Evolutionary conservation across 2,797 vertebrate genomes (phyloP).

Genomic region (Crenuchus spilurus): DNA sequence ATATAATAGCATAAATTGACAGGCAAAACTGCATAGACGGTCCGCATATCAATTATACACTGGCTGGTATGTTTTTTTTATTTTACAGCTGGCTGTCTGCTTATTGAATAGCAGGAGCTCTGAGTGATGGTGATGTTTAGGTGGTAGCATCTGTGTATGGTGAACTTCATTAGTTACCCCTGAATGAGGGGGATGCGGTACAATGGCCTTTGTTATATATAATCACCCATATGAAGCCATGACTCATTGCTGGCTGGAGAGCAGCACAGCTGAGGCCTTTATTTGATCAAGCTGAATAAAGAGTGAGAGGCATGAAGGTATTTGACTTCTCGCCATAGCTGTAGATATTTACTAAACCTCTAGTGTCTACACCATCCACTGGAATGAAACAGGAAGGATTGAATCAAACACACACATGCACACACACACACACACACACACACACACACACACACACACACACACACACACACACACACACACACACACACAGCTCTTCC

Average conservation of each 20-base stretch:
- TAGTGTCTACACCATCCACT: conserved; percentile 10
- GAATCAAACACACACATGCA: too few species aligned
- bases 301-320: conserved; percentile 22
- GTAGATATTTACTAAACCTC: conserved; percentile 46
- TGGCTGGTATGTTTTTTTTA: conserved; percentile 10
- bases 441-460: conserved; percentile 3
- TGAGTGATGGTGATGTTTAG: conserved; percentile 59
- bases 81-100: conserved; percentile 5
- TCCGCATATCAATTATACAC: neutral
- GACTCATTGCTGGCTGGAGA: conserved; percentile 56
- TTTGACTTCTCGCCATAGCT: conserved; percentile 40
- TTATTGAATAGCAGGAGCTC: conserved; percentile 37
- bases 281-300: conserved; percentile 44
- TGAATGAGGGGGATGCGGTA: conserved; percentile 61
- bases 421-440: conserved; percentile 1
- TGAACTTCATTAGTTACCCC: conserved; percentile 67
- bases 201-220: conserved; percentile 39
- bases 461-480: neutral
- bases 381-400: conserved; percentile 23
- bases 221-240: conserved; percentile 42
- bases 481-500: neutral
- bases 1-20: neutral
- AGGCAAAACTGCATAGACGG: neutral
- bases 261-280: conserved; percentile 70
- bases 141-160: conserved; percentile 70